These are phyloP conservation scores for Galleria mellonella DNA, from an alignment of 1,140 invertebrate genomes.

Conservation along the genomic window DNA sequence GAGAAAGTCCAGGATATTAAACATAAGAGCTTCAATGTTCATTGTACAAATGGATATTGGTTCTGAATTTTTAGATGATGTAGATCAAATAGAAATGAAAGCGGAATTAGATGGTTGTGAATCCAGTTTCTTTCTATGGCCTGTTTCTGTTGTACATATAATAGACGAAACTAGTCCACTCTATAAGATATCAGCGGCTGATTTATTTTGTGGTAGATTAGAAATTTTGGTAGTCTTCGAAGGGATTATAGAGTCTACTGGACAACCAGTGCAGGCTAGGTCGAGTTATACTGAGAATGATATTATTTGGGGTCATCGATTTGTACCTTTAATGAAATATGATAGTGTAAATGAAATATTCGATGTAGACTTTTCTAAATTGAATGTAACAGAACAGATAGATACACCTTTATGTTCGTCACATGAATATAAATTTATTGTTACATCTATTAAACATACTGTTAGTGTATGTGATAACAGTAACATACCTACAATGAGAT, in stretches of 20 bases:
- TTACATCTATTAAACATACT: slow-evolving; percentile 16
- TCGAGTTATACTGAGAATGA: slow-evolving; percentile 81
- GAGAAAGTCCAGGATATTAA: slow-evolving; percentile 94
- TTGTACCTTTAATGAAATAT: slow-evolving; percentile 82
- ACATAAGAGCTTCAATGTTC: slow-evolving; percentile 88
- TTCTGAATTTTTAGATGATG: slow-evolving; percentile 76
- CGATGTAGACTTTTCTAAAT: slow-evolving; percentile 88
- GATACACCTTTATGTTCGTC: slow-evolving; percentile 91
- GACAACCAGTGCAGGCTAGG: slow-evolving; percentile 74
- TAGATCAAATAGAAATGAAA: slow-evolving; percentile 82
- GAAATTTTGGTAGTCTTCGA: slow-evolving; percentile 86
- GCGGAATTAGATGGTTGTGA: slow-evolving; percentile 85
- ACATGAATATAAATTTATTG: slow-evolving; percentile 70
- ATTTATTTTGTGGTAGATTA: slow-evolving; percentile 83
- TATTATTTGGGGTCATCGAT: slow-evolving; percentile 82
- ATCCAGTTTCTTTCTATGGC: slow-evolving; percentile 90
- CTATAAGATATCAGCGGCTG: slow-evolving; percentile 86
- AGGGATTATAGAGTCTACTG: slow-evolving; percentile 81
- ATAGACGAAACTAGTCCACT: slow-evolving; percentile 85
- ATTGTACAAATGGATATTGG: slow-evolving; percentile 84
- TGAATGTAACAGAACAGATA: slow-evolving; percentile 88
- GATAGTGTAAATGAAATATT: slow-evolving; percentile 85
- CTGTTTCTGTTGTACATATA: slow-evolving; percentile 84
- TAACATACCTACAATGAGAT: too few species aligned
- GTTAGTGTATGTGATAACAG: slow-evolving; percentile 13